A percentile compares a stretch with the other conserved stretches of the same genome.
Evolutionary conservation across 1,140 invertebrate species (phyloP).

Genomic region (Phocides pigmalion): DNA sequence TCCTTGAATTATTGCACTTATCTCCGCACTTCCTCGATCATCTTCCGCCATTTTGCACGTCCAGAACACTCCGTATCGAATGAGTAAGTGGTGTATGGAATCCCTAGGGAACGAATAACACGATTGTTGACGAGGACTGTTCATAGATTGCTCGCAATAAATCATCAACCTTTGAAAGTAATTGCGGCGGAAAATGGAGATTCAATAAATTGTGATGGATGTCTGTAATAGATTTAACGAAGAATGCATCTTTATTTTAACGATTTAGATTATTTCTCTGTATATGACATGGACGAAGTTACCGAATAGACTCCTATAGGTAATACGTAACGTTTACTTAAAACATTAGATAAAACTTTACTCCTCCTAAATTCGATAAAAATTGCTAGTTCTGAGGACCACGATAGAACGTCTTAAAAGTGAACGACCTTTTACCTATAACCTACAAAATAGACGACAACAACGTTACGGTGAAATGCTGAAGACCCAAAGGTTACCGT

Average conservation of each 20-base stretch:
- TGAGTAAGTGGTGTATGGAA: slow-evolving; percentile 48
- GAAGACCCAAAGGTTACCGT: too few species aligned
- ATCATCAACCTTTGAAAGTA: slow-evolving; percentile 49
- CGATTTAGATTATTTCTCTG: background rate
- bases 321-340: too few species aligned
- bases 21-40: slow-evolving; percentile 30
- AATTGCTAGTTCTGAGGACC: too few species aligned
- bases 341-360: too few species aligned
- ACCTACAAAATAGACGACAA: too few species aligned
- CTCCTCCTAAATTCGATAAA: too few species aligned
- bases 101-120: slow-evolving; percentile 50
- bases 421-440: too few species aligned
- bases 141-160: slow-evolving; percentile 56
- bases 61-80: slow-evolving; percentile 47
- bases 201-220: slow-evolving; percentile 45
- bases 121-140: slow-evolving; percentile 53
- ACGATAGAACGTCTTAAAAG: too few species aligned
- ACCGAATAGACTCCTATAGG: too few species aligned
- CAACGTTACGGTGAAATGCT: too few species aligned
- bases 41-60: slow-evolving; percentile 30
- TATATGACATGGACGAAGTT: background rate
- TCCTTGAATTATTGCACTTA: slow-evolving; percentile 26
- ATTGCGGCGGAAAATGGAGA: slow-evolving; percentile 40
- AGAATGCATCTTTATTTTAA: slow-evolving; percentile 18
- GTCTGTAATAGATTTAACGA: slow-evolving; percentile 31